phyloP scores from a whole-genome alignment of 2,113 vertebrate genomes.

The Hypocryptadius cinnamomeus region DNA sequence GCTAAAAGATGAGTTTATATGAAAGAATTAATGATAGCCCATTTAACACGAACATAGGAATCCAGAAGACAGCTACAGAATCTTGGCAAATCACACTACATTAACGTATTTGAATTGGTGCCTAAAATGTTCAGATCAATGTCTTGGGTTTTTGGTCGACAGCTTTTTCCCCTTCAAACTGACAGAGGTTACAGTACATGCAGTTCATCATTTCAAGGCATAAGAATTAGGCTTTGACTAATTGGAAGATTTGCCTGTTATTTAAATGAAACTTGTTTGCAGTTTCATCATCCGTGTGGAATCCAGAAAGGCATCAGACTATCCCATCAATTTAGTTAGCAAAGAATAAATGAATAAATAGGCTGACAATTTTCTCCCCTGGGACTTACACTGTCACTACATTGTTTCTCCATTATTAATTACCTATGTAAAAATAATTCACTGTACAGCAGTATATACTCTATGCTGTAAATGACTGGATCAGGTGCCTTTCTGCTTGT shows the following conservation, averaged over 20 bases:
- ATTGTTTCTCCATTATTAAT: conserved; percentile 70
- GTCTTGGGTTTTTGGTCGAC: background rate
- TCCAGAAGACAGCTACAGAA: conserved; percentile 56
- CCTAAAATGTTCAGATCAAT: conserved; percentile 56
- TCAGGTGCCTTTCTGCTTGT: background rate
- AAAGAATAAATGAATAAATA: conserved; percentile 67
- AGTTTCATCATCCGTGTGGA: conserved; percentile 62
- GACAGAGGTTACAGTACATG: conserved; percentile 35
- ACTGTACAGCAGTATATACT: background rate
- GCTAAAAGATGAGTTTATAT: background rate
- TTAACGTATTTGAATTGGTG: conserved; percentile 51
- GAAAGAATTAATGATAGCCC: background rate
- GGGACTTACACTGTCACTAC: conserved; percentile 50
- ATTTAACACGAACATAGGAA: conserved; percentile 60
- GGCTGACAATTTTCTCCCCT: conserved; percentile 52
- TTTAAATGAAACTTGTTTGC: conserved; percentile 73
- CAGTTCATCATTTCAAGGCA: conserved; percentile 66
- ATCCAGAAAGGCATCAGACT: conserved; percentile 56
- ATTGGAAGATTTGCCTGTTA: conserved; percentile 69
- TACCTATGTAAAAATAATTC: conserved; percentile 62
- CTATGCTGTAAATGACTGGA: background rate
- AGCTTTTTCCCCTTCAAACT: conserved; percentile 22
- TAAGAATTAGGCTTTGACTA: conserved; percentile 69
- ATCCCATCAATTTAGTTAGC: conserved; percentile 68
- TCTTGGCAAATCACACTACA: conserved; percentile 38